Conservation (phyloP, 2,113 vertebrate genomes). For the Sylvilagus bachmani region DNA sequence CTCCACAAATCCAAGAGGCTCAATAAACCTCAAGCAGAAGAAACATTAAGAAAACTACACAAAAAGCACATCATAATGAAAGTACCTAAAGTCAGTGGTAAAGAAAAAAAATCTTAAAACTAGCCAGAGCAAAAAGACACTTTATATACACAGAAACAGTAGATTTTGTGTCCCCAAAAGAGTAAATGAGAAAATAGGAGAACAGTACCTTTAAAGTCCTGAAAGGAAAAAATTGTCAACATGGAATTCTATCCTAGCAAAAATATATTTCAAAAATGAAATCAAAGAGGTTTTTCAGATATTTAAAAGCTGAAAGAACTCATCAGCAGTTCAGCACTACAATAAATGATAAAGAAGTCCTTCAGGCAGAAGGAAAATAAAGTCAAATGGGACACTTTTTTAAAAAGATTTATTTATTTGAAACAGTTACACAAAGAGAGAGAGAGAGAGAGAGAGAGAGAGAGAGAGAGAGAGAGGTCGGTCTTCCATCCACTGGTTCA, state of each 20-base stretch:
- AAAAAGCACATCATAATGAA: background rate
- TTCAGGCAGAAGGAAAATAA: slow-evolving; percentile 30
- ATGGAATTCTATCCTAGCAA: background rate
- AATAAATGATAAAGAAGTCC: background rate
- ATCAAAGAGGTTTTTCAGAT: background rate
- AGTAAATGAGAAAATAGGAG: background rate
- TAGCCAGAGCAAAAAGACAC: background rate
- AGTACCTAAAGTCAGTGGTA: background rate
- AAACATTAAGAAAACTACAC: background rate
- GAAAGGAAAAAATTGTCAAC: background rate
- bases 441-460: too few relatives aligned
- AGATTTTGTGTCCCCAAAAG: background rate
- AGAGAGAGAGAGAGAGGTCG: too few relatives aligned
- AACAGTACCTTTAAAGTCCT: background rate
- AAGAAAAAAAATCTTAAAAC: slow-evolving; percentile 21
- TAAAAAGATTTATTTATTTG: too few relatives aligned
- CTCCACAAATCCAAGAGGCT: slow-evolving; percentile 2
- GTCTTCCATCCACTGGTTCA: too few relatives aligned
- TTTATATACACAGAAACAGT: background rate
- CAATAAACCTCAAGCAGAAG: background rate
- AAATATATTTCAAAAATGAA: slow-evolving; percentile 15
- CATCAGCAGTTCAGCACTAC: background rate
- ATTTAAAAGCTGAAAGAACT: slow-evolving; percentile 29
- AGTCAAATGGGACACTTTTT: background rate
- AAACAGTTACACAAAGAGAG: too few relatives aligned